These are phyloP conservation scores for Rhagonycha fulva DNA, from an alignment of 2,888 invertebrate genomes.

Conservation along the genomic window DNA sequence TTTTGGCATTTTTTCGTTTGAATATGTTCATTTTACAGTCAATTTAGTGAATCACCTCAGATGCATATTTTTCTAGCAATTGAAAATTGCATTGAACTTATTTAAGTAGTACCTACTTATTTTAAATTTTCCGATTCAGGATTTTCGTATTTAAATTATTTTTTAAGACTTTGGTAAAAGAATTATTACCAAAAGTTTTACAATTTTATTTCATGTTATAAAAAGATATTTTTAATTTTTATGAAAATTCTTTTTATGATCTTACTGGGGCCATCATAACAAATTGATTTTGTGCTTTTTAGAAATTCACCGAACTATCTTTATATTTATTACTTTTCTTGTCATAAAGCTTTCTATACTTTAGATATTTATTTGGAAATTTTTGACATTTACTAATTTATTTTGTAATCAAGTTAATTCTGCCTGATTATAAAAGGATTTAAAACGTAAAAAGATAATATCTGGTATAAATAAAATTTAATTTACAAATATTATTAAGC, in stretches of 20 bases:
- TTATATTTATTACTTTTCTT: not conserved
- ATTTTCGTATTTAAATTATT: not conserved
- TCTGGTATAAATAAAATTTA: not conserved
- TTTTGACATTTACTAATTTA: not conserved
- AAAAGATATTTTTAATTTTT: not conserved
- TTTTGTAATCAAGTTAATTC: not conserved
- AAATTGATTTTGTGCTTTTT: not conserved
- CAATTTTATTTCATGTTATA: not conserved
- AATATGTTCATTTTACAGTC: not conserved
- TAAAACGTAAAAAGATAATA: not conserved
- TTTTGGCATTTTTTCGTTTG: not conserved
- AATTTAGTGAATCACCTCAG: not conserved
- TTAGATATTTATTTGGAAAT: not conserved
- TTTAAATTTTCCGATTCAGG: not conserved
- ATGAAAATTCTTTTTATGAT: not conserved
- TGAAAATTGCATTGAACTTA: not conserved
- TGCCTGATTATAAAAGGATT: not conserved
- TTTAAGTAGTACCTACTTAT: no score
- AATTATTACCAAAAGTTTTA: not conserved
- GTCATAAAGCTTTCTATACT: not conserved
- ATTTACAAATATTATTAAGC: not conserved
- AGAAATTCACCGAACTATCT: not conserved
- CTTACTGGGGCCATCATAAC: not conserved
- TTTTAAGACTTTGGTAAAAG: not conserved
- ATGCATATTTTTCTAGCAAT: not conserved